These are phyloP conservation scores for Phorcus lineatus DNA, from an alignment of 2,888 invertebrate species.

Conservation along the genomic window DNA sequence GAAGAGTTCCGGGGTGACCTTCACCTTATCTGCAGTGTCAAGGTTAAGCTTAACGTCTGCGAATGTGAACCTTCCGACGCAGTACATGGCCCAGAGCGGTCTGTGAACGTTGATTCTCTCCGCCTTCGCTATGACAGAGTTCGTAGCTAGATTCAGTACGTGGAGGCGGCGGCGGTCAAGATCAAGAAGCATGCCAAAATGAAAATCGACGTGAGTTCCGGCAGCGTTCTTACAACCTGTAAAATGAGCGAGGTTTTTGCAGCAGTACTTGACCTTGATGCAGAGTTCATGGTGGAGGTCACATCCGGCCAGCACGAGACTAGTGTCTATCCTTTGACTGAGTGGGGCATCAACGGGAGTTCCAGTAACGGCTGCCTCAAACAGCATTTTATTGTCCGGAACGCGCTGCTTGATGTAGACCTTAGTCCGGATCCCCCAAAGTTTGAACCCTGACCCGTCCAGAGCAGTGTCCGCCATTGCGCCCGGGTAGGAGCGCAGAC, in stretches of 20 bases:
- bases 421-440: not conserved
- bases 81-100: conserved; percentile 14
- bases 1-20: not conserved
- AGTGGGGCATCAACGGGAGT: not conserved
- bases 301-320: conserved; percentile 14
- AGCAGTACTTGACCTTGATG: conserved; percentile 9
- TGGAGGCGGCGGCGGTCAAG: not conserved
- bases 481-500: conserved; percentile 15
- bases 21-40: not conserved
- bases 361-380: conserved; percentile 2
- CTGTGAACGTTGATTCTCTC: not conserved
- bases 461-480: conserved; percentile 14
- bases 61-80: conserved; percentile 8
- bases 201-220: not conserved
- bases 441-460: not conserved
- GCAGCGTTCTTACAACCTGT: not conserved
- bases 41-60: conserved; percentile 7
- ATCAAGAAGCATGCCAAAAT: conserved; percentile 1
- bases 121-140: not conserved
- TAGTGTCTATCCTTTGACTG: conserved; percentile 10
- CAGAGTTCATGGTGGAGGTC: conserved; percentile 7
- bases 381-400: conserved; percentile 21
- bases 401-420: not conserved
- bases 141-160: not conserved
- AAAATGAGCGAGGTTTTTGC: not conserved